A percentile compares a stretch with the other conserved stretches of the same genome.
These are phyloP conservation scores for Sinocyclocheilus anophthalmus DNA, from an alignment of 2,113 vertebrate species.

Conservation along the genomic window DNA sequence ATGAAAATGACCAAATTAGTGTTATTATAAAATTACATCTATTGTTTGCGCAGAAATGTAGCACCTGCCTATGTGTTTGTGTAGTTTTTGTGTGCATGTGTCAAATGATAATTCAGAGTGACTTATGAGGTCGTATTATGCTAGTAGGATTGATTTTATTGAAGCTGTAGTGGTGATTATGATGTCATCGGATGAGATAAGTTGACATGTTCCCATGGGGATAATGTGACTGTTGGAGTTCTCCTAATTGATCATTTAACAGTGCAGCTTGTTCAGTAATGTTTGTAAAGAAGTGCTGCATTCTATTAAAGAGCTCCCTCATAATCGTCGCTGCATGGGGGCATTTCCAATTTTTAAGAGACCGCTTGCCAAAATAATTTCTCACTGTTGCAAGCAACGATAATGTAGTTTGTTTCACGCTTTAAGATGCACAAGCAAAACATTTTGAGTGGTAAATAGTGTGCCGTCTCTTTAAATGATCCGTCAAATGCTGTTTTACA, in stretches of 20 bases:
- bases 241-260: not conserved
- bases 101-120: not conserved
- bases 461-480: slow-evolving; percentile 24
- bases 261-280: not conserved
- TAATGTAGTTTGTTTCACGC: not conserved
- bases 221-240: not conserved
- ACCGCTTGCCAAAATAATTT: not conserved
- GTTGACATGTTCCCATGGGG: not conserved
- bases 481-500: not conserved
- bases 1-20: not conserved
- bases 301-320: not conserved
- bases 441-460: not conserved
- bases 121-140: not conserved
- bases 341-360: not conserved
- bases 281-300: not conserved
- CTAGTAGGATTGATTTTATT: not conserved
- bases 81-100: not conserved
- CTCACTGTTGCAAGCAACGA: not conserved
- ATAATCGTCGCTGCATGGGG: not conserved
- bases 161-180: no score
- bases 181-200: not conserved
- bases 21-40: not conserved
- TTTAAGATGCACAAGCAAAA: not conserved
- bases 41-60: not conserved
- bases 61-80: not conserved